Evolutionary conservation across 2,888 invertebrate species (phyloP).

Genomic region (Apamea monoglypha): DNA sequence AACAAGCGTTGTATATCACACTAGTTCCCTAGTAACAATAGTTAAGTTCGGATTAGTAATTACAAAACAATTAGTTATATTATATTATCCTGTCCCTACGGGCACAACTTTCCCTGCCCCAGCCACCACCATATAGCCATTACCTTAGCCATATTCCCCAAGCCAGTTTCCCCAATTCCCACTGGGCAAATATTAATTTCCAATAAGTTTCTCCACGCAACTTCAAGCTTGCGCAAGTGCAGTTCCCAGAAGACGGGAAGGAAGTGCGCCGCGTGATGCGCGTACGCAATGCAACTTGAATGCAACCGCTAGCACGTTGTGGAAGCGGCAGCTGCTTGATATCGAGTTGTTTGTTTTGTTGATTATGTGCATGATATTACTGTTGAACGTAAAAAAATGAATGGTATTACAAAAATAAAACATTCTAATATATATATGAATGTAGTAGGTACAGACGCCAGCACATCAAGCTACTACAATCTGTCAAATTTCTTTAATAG

Average conservation of each 20-base stretch:
- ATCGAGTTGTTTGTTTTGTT: constrained; percentile 37
- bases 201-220: constrained; percentile 67
- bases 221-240: constrained; percentile 53
- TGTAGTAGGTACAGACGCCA: not conserved
- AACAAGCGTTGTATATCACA: no score
- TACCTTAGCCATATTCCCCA: constrained; percentile 2
- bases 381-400: not conserved
- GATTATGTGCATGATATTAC: constrained; percentile 4
- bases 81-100: not conserved
- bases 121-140: not conserved
- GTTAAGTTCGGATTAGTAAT: not conserved
- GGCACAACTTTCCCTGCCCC: constrained; percentile 21
- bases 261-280: constrained; percentile 81
- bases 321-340: constrained; percentile 33
- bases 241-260: constrained; percentile 85
- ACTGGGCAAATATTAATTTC: constrained; percentile 58
- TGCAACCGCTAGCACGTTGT: constrained; percentile 45
- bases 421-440: not conserved
- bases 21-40: no score
- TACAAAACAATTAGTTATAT: not conserved
- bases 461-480: no score
- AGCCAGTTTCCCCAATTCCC: constrained; percentile 51
- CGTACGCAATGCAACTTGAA: constrained; percentile 74
- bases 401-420: not conserved
- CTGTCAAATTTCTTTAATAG: no score